Percentiles rank a stretch among this genome's conserved stretches.
These are phyloP conservation scores for Proteles cristata DNA, from an alignment of 2,113 vertebrate genomes.

Conservation along the genomic window DNA sequence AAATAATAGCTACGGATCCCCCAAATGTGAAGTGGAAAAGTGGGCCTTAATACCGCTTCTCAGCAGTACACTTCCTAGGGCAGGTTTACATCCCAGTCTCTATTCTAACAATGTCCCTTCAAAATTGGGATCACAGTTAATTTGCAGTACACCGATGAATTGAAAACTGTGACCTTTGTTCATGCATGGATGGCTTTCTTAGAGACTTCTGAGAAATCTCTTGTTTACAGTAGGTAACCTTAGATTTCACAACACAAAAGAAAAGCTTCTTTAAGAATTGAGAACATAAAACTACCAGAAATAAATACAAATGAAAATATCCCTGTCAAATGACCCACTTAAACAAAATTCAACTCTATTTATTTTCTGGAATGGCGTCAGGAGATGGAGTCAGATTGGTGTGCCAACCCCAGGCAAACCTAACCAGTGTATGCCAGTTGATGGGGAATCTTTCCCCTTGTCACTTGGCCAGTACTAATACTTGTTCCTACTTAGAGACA, in stretches of 20 bases:
- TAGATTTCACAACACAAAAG: neutral
- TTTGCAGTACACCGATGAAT: neutral
- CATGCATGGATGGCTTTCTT: neutral
- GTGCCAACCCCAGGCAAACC: rapidly evolving
- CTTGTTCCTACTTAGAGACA: neutral
- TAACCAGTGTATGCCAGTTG: no score
- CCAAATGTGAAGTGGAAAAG: neutral
- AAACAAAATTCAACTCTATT: neutral
- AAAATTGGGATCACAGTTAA: neutral
- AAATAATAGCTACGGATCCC: neutral
- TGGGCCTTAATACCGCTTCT: neutral
- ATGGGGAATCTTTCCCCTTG: neutral
- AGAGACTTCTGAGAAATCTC: neutral
- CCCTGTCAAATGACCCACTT: neutral
- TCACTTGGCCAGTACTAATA: neutral
- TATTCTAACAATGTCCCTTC: neutral
- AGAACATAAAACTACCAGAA: neutral
- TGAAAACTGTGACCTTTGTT: neutral
- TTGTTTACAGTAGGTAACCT: neutral
- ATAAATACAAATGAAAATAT: neutral
- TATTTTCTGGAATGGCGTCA: neutral
- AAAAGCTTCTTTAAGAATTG: neutral
- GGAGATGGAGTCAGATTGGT: neutral
- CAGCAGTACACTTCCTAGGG: neutral
- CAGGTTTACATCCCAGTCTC: neutral